Evolutionary conservation across 2,888 invertebrate genomes (phyloP).

Genomic region (Agelastica alni): DNA sequence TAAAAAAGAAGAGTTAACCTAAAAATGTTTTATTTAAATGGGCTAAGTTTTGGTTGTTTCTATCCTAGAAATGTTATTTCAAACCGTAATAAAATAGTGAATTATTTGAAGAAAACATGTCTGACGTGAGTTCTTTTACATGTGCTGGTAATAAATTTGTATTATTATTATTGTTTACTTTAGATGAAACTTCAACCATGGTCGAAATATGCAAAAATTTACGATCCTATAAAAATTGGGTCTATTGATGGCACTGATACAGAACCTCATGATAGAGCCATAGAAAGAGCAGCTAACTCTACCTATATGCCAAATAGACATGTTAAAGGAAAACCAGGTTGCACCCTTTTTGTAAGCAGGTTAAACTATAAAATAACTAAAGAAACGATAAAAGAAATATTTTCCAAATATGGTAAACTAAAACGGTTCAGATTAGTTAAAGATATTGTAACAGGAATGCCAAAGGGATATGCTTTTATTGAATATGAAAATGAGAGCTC

Average conservation of each 20-base stretch:
- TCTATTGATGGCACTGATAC: conserved; percentile 87
- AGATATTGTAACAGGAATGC: conserved; percentile 79
- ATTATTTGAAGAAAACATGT: too few relatives aligned
- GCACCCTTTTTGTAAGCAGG: conserved; percentile 76
- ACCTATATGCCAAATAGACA: conserved; percentile 68
- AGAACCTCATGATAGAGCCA: conserved; percentile 78
- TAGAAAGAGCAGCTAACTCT: conserved; percentile 71
- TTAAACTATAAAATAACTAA: conserved; percentile 70
- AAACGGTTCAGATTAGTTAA: conserved; percentile 68
- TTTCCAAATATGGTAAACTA: conserved; percentile 70
- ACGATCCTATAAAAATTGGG: conserved; percentile 81
- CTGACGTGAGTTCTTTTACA: too few relatives aligned
- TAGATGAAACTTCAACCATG: conserved; percentile 48
- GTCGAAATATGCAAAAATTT: conserved; percentile 64
- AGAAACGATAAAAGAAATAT: conserved; percentile 62
- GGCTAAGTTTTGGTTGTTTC: too few relatives aligned
- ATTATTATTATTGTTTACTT: too few relatives aligned
- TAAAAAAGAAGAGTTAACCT: too few relatives aligned
- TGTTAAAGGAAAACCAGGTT: conserved; percentile 69
- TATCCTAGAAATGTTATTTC: too few relatives aligned
- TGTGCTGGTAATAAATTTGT: too few relatives aligned
- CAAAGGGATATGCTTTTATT: conserved; percentile 85
- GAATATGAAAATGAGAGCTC: conserved; percentile 70
- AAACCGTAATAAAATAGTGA: too few relatives aligned
- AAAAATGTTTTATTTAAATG: too few relatives aligned